These are phyloP conservation scores for Ptilodon capucinus DNA, from an alignment of 2,888 invertebrate genomes.

Conservation along the genomic window DNA sequence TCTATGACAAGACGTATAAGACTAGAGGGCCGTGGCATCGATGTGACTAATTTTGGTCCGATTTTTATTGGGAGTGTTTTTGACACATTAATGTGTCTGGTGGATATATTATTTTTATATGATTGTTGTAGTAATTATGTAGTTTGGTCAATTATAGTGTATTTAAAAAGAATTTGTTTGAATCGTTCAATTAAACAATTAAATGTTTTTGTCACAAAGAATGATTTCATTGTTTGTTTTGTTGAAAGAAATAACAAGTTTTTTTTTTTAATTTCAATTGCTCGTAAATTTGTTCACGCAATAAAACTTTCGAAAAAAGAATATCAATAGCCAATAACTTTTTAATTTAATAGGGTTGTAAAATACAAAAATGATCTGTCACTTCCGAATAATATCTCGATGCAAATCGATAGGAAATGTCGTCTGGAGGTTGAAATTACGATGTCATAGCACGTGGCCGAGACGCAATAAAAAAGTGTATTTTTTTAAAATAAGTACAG, in stretches of 20 bases:
- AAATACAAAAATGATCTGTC: slow-evolving; percentile 24
- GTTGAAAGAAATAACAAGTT: not conserved
- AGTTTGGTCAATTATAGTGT: too few species aligned
- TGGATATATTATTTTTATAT: too few species aligned
- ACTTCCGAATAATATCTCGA: slow-evolving; percentile 53
- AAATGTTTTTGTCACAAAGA: not conserved
- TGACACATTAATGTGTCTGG: too few species aligned
- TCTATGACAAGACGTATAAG: too few species aligned
- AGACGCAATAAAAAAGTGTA: slow-evolving; percentile 25
- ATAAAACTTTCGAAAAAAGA: slow-evolving; percentile 21
- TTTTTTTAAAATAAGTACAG: slow-evolving; percentile 14
- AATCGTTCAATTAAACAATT: too few species aligned
- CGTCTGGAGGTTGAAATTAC: slow-evolving; percentile 40
- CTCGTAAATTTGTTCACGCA: slow-evolving; percentile 15
- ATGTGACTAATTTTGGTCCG: too few species aligned
- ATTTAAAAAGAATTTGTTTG: too few species aligned
- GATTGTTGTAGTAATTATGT: too few species aligned
- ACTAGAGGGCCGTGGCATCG: too few species aligned
- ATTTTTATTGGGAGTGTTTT: too few species aligned
- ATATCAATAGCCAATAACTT: slow-evolving; percentile 39
- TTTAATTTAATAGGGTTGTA: slow-evolving; percentile 31
- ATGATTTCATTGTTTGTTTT: not conserved
- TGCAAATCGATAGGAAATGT: slow-evolving; percentile 50
- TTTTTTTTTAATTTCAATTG: slow-evolving; percentile 12
- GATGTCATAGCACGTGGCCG: slow-evolving; percentile 41